Conservation (phyloP, 2,113 vertebrate genomes). For the Nothoprocta perdicaria region DNA sequence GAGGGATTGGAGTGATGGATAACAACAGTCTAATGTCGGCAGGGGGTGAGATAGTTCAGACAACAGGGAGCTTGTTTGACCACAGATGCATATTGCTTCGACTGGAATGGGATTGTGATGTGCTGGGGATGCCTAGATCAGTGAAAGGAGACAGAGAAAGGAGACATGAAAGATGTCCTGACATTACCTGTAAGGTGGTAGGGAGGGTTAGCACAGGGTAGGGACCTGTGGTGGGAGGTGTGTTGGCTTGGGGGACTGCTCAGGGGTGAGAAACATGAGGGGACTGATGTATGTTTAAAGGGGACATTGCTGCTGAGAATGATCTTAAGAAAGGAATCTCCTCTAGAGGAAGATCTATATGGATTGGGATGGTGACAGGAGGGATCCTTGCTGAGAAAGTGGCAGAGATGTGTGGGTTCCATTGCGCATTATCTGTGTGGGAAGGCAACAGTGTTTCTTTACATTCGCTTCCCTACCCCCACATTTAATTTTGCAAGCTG, state of each 20-base stretch:
- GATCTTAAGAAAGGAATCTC: background rate
- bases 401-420: background rate
- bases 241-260: background rate
- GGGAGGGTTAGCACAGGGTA: rapidly evolving
- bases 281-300: background rate
- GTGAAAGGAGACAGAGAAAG: background rate
- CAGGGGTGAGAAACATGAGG: background rate
- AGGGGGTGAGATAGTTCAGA: background rate
- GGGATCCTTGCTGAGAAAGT: background rate
- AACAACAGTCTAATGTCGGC: background rate
- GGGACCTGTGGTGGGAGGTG: background rate
- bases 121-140: background rate
- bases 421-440: background rate
- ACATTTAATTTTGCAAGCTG: background rate
- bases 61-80: background rate
- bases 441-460: background rate
- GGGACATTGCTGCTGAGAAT: background rate
- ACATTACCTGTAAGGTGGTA: background rate
- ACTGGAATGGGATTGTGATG: background rate
- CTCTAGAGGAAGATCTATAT: background rate
- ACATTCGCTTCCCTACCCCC: rapidly evolving
- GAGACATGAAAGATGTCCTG: background rate
- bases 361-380: background rate
- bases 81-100: background rate
- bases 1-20: background rate